Evolutionary conservation across 1,140 invertebrate species (phyloP).

Genomic region (Gryon sp.): DNA sequence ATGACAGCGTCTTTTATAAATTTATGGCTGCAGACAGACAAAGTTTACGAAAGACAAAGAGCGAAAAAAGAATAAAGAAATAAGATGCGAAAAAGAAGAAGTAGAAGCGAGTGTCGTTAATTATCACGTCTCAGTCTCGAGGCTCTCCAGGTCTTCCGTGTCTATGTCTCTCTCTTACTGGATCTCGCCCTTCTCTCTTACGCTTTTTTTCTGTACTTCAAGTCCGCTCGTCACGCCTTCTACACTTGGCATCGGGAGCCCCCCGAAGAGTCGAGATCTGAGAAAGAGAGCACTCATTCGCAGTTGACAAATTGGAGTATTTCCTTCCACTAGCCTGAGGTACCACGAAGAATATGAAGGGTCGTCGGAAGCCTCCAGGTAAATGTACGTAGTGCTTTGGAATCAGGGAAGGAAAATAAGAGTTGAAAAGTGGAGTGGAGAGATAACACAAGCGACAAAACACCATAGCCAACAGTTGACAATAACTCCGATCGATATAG

Average conservation of each 20-base stretch:
- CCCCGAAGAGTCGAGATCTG: slow-evolving; percentile 50
- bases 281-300: slow-evolving; percentile 65
- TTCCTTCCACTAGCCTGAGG: slow-evolving; percentile 55
- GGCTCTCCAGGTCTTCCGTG: slow-evolving; percentile 36
- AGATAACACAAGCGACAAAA: too few species aligned
- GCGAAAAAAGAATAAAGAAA: slow-evolving; percentile 15
- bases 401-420: slow-evolving; percentile 19
- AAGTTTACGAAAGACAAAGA: slow-evolving; percentile 5
- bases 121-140: slow-evolving; percentile 46
- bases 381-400: slow-evolving; percentile 51
- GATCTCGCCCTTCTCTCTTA: slow-evolving; percentile 2
- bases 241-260: slow-evolving; percentile 47
- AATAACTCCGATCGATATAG: slow-evolving; percentile 15
- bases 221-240: slow-evolving; percentile 9
- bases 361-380: slow-evolving; percentile 67
- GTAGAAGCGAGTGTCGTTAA: slow-evolving; percentile 24
- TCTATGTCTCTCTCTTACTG: too few species aligned
- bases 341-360: slow-evolving; percentile 53
- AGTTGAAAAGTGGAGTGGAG: not conserved
- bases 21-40: too few species aligned
- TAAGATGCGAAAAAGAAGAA: slow-evolving; percentile 3
- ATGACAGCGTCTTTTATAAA: slow-evolving; percentile 9
- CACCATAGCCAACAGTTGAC: not conserved
- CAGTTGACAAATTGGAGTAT: slow-evolving; percentile 71
- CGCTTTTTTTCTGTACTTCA: slow-evolving; percentile 3